Percentiles rank a stretch among this genome's conserved stretches.
phyloP scores from a whole-genome alignment of 2,113 vertebrate genomes.

The Bos taurus region DNA sequence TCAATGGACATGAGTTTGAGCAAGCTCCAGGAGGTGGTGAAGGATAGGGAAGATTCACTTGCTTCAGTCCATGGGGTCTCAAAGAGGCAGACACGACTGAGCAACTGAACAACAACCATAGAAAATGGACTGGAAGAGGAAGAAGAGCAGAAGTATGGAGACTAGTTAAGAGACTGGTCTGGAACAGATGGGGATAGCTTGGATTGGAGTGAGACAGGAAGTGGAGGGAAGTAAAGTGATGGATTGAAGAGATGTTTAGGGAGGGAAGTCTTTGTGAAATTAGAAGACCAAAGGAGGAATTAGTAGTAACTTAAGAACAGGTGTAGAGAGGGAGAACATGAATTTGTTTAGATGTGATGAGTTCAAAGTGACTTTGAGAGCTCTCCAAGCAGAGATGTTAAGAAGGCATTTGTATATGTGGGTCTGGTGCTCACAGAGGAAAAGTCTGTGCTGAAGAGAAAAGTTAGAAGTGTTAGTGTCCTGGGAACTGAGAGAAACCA shows the following conservation, averaged over 20 bases:
- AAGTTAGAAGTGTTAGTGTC: neutral
- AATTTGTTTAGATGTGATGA: neutral
- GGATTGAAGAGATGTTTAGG: neutral
- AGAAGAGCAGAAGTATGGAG: neutral
- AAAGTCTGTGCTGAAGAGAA: neutral
- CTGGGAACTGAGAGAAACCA: neutral
- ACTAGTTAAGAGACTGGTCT: neutral
- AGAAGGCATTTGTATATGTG: neutral
- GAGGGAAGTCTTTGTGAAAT: neutral
- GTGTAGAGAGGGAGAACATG: neutral
- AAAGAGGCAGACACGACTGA: neutral
- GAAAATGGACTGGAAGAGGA: neutral
- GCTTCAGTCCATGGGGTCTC: neutral
- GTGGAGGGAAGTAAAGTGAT: neutral
- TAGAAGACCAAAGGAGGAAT: neutral
- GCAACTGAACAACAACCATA: neutral
- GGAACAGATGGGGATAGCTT: neutral
- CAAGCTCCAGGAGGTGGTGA: neutral
- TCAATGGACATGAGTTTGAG: neutral
- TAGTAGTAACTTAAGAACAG: neutral
- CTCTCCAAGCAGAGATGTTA: neutral
- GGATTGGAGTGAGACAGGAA: neutral
- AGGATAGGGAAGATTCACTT: neutral
- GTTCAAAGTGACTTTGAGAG: neutral
- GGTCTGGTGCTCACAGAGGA: neutral